These are phyloP conservation scores for Amphipoea lucens DNA, from an alignment of 2,888 invertebrate species.

Conservation along the genomic window DNA sequence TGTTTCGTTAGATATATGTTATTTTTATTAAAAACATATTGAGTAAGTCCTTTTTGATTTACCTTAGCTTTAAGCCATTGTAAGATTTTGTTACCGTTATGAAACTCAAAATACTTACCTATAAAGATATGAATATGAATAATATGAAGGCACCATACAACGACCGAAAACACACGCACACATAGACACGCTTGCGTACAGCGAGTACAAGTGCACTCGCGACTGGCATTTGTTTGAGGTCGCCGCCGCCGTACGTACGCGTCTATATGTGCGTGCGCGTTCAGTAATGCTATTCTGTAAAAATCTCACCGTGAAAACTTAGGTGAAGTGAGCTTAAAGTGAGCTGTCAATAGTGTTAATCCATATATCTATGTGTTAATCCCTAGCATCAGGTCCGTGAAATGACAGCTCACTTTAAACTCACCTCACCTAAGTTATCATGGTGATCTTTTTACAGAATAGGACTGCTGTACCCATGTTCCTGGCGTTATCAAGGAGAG, in stretches of 20 bases:
- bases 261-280: neutral
- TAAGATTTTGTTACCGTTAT: neutral
- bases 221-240: neutral
- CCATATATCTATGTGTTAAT: no score
- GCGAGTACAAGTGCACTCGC: neutral
- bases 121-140: neutral
- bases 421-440: no score
- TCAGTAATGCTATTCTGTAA: no score
- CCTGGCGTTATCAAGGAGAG: conserved; percentile 38
- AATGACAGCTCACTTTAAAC: no score
- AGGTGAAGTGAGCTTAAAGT: no score
- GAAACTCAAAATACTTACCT: neutral
- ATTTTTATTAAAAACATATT: neutral
- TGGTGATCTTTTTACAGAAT: no score
- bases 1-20: neutral
- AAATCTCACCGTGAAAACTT: no score
- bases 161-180: neutral
- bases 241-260: neutral
- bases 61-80: neutral
- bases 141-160: neutral
- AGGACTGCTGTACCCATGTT: neutral
- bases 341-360: no score
- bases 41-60: neutral
- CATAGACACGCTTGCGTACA: neutral
- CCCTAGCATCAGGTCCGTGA: no score